Evolutionary conservation across 2,113 vertebrate genomes (phyloP), one percentile per base, ranked within the genome.

Genomic region (Stegastes partitus): DNA sequence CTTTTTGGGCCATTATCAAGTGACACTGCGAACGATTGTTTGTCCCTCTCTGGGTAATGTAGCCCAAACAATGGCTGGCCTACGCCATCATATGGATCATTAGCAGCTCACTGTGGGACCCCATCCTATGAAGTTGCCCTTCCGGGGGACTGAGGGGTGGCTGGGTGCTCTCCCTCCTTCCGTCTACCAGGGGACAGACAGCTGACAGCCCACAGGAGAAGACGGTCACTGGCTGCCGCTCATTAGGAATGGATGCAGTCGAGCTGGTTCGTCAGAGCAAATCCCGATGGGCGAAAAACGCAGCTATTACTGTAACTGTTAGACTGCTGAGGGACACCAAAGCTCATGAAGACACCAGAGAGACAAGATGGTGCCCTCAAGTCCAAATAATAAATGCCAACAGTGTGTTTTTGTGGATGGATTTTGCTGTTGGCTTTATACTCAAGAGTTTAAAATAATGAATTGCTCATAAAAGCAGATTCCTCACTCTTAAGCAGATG

Each of bases 1-100:
- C 82, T 88, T 92, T 87, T 87, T 87, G 76, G 89, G 89, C 83
- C 85, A 84, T 93, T 91, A 89, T 91, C 87, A 90, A 87, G 89
- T 91, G 92, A 93, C 92, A 88, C 82, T 16, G 69, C 86, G 22
- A 90, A 88, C 85, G 79, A 90, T 91, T 91, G 87, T 92, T 91
- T 90, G 90, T 89, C 85, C 86, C 87, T 77, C 89, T 83, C 62
- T 74, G 83, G 82, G 85, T 91, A 85, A 90, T 89, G 89, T 87
- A 80, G 90, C 85, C 90, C 87, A 88, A 92, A 90, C 91, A 90
- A 91, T 79, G 79, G 77, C 82, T 77, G 87, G 85, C 82, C 73
- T 68, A 18, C 44, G 39, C 74, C 84, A 79, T 84, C 76, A 79
- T 79, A 79, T 64, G 82, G 82, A 84, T 93, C 92, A 82, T 93